Evolutionary conservation across 2,113 vertebrate genomes (phyloP).

Genomic region (Alligator mississippiensis): DNA sequence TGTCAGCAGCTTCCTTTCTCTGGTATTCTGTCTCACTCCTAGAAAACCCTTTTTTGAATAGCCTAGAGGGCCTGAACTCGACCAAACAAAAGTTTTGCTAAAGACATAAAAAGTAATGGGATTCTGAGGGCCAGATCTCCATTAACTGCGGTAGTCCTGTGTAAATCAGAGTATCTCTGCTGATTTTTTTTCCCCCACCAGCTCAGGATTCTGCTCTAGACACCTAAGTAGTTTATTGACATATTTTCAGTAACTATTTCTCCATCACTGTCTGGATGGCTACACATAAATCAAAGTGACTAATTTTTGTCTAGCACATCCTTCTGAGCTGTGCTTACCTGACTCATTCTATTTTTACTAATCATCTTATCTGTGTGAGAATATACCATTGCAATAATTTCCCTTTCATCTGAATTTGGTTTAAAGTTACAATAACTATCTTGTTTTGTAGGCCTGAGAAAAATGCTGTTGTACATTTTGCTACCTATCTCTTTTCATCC

Average conservation of each 20-base stretch:
- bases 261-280: not conserved
- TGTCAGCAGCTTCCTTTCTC: slow-evolving; percentile 28
- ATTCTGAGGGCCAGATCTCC: not conserved
- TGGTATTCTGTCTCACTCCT: not conserved
- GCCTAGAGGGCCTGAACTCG: accelerated
- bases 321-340: slow-evolving; percentile 8
- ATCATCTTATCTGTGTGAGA: not conserved
- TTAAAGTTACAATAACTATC: not conserved
- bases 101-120: not conserved
- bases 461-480: no score
- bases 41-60: not conserved
- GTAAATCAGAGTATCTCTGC: slow-evolving; percentile 18
- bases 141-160: not conserved
- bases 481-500: not conserved
- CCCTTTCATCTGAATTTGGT: not conserved
- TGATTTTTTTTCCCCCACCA: not conserved
- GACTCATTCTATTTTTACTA: not conserved
- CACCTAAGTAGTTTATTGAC: not conserved
- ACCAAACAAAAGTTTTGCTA: not conserved
- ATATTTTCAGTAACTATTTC: not conserved
- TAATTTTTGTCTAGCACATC: not conserved
- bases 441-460: not conserved
- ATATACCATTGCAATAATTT: not conserved
- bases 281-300: not conserved
- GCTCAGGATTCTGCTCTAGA: not conserved